Evolutionary conservation across 2,797 vertebrate genomes (phyloP), one percentile per base, ranked within the genome.

Genomic region (Cichlasoma orientale): DNA sequence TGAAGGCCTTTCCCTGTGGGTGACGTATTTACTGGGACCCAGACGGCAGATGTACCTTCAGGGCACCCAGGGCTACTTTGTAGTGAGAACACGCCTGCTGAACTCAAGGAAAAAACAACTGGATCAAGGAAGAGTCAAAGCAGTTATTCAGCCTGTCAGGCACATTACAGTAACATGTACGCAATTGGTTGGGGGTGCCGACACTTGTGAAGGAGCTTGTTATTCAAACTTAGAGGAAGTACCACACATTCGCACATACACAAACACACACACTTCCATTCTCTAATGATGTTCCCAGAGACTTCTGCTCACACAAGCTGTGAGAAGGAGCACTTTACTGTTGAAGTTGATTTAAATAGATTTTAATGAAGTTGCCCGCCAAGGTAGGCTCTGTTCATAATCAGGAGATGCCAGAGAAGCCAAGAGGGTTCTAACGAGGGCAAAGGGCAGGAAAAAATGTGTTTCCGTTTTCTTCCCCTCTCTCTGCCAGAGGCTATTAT

Each of bases 281-380:
- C 88, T 89, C 90, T 95, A 95, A 96, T 95, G 93, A 95, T 95
- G 93, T 92, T 96, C 91, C 94, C 93, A 88, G 93, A 95, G 92
- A 95, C 90, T 91, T 92, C 84, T 88, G 74, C 90, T 91, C 86
- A 72, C 87, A 92, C 92, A 90, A 87, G 91, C 92, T 88, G 90
- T 82, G 90, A 93, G 92, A 92, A 90, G 90, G 81, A 93, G 90
- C 90, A 92, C 92, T 94, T 93, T 91, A 86, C 86, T 38, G 85
- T 82, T 95, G 94, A 95, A 96, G 94, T 95, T 96, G 95, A 96
- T 96, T 95, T 96, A 95, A 96, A 96, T 96, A 94, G 94, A 95
- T 95, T 95, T 94, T 95, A 96, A 96, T 95, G 94, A 96, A 95
- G 93, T 93, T 93, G 90, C 91, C 88, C 79, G 55, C 88, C 87